phyloP scores from a whole-genome alignment of 1,140 invertebrate species.

The Antheraea pernyi region DNA sequence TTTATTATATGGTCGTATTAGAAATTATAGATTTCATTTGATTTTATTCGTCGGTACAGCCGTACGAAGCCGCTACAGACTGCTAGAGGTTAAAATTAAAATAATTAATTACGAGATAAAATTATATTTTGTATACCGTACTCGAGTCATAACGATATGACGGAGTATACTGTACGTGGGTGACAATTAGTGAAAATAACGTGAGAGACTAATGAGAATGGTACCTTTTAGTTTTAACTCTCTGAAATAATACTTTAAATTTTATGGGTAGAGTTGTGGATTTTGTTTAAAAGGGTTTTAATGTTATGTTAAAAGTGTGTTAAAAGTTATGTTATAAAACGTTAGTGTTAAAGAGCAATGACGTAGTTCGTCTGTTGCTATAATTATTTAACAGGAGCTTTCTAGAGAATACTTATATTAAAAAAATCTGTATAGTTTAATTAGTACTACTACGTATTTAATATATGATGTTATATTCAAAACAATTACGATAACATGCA shows the following conservation, averaged over 20 bases:
- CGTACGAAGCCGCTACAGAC: no score
- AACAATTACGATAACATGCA: no score
- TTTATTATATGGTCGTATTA: no score
- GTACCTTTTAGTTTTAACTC: constrained; percentile 1
- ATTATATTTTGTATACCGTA: constrained; percentile 5
- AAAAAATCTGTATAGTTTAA: neutral
- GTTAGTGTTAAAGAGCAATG: constrained; percentile 21
- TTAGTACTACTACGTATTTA: neutral
- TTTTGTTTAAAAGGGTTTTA: constrained; percentile 30
- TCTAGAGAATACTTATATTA: neutral
- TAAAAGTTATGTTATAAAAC: constrained; percentile 17
- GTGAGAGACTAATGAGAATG: constrained; percentile 8
- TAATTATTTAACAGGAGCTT: constrained; percentile 21
- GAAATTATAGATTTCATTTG: no score
- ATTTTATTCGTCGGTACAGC: no score
- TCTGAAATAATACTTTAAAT: constrained; percentile 23
- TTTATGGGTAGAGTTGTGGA: constrained; percentile 19
- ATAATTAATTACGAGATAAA: neutral
- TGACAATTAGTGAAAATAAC: constrained; percentile 11
- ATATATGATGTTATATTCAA: no score
- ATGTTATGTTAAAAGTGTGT: constrained; percentile 24
- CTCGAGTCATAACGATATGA: neutral
- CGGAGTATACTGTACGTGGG: neutral
- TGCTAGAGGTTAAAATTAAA: neutral
- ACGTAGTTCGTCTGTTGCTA: constrained; percentile 19